Evolutionary conservation across 2,888 invertebrate species (phyloP), one percentile per base, ranked within the genome.

Genomic region (Tachystola acroxantha): DNA sequence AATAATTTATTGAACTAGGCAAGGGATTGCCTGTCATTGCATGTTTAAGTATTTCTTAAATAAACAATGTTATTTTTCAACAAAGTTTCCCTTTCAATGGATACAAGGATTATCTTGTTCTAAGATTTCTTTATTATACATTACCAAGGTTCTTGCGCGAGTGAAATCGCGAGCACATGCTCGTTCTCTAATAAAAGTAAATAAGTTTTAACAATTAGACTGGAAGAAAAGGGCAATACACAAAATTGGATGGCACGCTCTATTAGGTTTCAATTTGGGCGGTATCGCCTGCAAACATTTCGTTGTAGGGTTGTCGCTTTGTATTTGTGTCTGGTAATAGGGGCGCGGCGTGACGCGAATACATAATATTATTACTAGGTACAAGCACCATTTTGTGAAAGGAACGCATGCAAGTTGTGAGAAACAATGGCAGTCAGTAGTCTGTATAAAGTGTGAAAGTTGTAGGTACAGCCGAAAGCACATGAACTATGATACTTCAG

Each of bases 241-340:
- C 26, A 14, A 20, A 40, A 56, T 58, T 46, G 51, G 41, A 53
- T 45, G 42, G 48, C 46, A 52, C 48, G 54, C 55, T 57, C 58
- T 55, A 63, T 63, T 64, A 54, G 51, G 57, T 67, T 71, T 69
- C 68, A 67, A 68, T 72, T 67, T 61, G 56, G 45, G 45, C 50
- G 55, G 57, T 53, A 54, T 54, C 55, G 50, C 60, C 65, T 54
- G 54, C 61, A 61, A 64, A 57, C 57, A 57, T 61, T 76, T 73
- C 69, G 67, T 72, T 75, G 72, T 70, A 61, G 62, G 64, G 64
- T 64, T 66, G 68, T 72, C 74, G 66, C 68, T 77, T 70, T 71
- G 65, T 77, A 70, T 77, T 80, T 74, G 70, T 69, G 65, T 64
- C 67, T 72, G 75, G 74, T 79, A 78, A 74, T 75, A 70, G 71